A percentile compares a stretch with the other conserved stretches of the same genome.
These are phyloP conservation scores for Zelleria hepariella DNA, from an alignment of 2,888 invertebrate species.

Conservation along the genomic window DNA sequence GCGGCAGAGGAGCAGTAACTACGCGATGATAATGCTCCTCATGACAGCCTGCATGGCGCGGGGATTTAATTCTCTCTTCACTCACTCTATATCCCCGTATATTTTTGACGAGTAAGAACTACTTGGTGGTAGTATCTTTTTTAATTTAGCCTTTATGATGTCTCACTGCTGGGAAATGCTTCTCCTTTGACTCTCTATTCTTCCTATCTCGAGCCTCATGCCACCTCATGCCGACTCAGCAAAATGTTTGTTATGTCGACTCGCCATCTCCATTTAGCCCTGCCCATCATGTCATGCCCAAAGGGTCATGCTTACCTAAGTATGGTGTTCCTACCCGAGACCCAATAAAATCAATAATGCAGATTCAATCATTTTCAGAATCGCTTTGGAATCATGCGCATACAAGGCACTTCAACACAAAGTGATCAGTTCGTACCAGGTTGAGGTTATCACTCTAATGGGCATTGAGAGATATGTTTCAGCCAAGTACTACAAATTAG, in stretches of 20 bases:
- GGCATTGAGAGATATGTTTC: constrained; percentile 63
- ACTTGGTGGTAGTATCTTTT: too few relatives aligned
- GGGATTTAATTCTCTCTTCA: constrained; percentile 26
- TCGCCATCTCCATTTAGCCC: too few relatives aligned
- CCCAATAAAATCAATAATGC: too few relatives aligned
- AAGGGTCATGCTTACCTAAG: too few relatives aligned
- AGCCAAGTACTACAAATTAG: constrained; percentile 46
- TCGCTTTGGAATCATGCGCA: constrained; percentile 24
- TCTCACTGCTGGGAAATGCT: too few relatives aligned
- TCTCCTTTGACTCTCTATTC: too few relatives aligned
- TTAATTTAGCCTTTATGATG: too few relatives aligned
- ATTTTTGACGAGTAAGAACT: constrained; percentile 26
- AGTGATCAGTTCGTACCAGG: constrained; percentile 56
- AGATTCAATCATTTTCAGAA: neutral
- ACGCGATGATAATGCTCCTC: constrained; percentile 50
- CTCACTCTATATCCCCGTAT: constrained; percentile 28
- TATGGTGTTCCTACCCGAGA: too few relatives aligned
- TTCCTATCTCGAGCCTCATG: too few relatives aligned
- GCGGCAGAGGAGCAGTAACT: constrained; percentile 35
- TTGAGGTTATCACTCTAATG: constrained; percentile 55
- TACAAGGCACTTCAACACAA: constrained; percentile 49
- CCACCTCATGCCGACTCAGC: too few relatives aligned
- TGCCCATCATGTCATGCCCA: too few relatives aligned
- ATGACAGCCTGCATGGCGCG: constrained; percentile 30
- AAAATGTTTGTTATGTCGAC: too few relatives aligned